Base-by-base conservation (phyloP, 2,888 invertebrate species). In the Amorpha juglandis region DNA sequence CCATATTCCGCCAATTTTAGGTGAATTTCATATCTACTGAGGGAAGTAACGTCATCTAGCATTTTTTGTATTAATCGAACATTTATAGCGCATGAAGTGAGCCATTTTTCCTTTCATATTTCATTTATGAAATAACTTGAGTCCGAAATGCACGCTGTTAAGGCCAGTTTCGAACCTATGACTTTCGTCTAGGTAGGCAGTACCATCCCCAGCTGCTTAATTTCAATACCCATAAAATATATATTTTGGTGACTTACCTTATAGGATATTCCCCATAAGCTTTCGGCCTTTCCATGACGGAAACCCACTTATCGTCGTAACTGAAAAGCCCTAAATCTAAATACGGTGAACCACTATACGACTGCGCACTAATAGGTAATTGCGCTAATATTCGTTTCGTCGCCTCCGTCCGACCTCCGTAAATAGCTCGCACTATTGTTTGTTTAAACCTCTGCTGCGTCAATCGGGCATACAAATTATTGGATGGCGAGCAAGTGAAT, bases 301-400 rank as follows among this genome's bases (percentile, higher is more conserved):
- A 98, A 0, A 99, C 97, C 96, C 98, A 97, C 87, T 98, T 98
- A 84, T 99, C 98, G 81, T 99, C 99, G 81, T 99, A 99, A 82
- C 97, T 97, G 86, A 98, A 99, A 33, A 99, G 91, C 0, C 97
- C 96, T 72, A 98, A 94, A 90, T 99, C 99, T 66, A 99, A 94
- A 87, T 99, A 99, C 0, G 99, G 99, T 48, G 98, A 98, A 67
- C 97, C 96, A 73, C 97, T 97, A 82, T 97, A 99, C 0, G 98
- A 98, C 90, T 99, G 99, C 0, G 98, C 97, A 88, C 98, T 98
- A 72, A 99, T 98, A 0, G 99, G 99, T 70, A 99, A 91, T 86
- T 98, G 98, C 16, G 98, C 97, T 72, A 99, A 92, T 67, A 99
- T 95, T 73, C 98, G 94, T 85, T 97, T 97, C 0, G 98, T 97